Conservation (phyloP, 2,888 invertebrate species). For the Elaeidobius kamerunicus region DNA sequence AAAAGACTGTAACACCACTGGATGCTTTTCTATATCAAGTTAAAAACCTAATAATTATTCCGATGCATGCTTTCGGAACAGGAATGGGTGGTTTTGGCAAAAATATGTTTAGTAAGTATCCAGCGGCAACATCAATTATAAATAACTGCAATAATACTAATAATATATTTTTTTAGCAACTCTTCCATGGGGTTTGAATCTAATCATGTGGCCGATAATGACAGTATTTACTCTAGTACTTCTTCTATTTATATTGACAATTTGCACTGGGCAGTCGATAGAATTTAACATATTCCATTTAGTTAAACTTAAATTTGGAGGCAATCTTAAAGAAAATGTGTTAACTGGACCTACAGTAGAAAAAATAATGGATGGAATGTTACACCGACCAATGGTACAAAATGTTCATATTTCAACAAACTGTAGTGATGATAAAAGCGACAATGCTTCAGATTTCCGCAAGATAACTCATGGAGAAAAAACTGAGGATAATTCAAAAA, state of each 20-base stretch:
- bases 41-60: conserved; percentile 35
- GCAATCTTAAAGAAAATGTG: neutral
- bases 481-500: neutral
- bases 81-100: conserved; percentile 36
- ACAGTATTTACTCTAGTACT: conserved; percentile 29
- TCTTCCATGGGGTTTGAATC: conserved; percentile 34
- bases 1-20: conserved; percentile 34
- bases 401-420: too few relatives aligned
- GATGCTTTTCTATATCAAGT: conserved; percentile 34
- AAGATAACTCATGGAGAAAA: too few relatives aligned
- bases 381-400: conserved; percentile 16
- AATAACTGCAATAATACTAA: too few relatives aligned
- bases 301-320: conserved; percentile 34
- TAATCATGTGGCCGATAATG: conserved; percentile 36
- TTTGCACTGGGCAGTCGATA: conserved; percentile 27
- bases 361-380: conserved; percentile 2
- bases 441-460: too few relatives aligned
- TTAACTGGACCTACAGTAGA: conserved; percentile 5
- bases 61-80: conserved; percentile 34
- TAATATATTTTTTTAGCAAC: conserved; percentile 20
- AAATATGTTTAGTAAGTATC: conserved; percentile 36
- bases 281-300: conserved; percentile 35
- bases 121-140: too few relatives aligned
- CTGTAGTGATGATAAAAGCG: too few relatives aligned
- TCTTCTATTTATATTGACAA: conserved; percentile 23